phyloP scores from a whole-genome alignment of 2,113 vertebrate species.

The Hucho hucho region DNA sequence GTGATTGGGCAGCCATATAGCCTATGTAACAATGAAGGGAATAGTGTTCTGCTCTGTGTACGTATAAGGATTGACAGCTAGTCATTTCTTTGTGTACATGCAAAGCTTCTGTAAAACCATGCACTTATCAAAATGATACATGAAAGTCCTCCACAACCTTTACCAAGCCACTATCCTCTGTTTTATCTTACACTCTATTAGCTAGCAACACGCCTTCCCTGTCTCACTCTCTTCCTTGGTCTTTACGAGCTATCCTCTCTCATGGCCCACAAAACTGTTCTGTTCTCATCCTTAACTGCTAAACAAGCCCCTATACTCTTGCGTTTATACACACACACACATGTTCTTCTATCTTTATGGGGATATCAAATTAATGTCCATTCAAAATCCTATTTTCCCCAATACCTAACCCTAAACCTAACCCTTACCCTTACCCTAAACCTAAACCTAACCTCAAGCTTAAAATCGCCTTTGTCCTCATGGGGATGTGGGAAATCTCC shows the following conservation, averaged over 20 bases:
- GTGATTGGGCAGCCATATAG: slow-evolving; percentile 39
- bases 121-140: background rate
- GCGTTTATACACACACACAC: too few species aligned
- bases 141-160: background rate
- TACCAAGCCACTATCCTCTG: too few species aligned
- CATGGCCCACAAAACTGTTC: slow-evolving; percentile 3
- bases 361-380: too few species aligned
- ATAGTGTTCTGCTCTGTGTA: slow-evolving; percentile 9
- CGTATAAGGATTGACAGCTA: background rate
- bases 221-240: background rate
- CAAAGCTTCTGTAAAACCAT: background rate
- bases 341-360: too few species aligned
- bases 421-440: too few species aligned
- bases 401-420: too few species aligned
- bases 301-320: slow-evolving; percentile 12
- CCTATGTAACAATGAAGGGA: slow-evolving; percentile 16
- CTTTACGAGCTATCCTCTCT: slow-evolving; percentile 10
- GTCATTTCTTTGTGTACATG: background rate
- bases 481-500: too few species aligned
- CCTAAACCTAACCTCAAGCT: too few species aligned
- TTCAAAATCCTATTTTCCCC: too few species aligned
- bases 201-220: background rate
- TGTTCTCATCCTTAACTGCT: background rate
- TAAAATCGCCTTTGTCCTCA: too few species aligned
- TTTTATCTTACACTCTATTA: too few species aligned